Percentiles rank a stretch among this genome's conserved stretches.
Evolutionary conservation across 2,113 vertebrate species (phyloP).

Genomic region (Mystacornis crossleyi): DNA sequence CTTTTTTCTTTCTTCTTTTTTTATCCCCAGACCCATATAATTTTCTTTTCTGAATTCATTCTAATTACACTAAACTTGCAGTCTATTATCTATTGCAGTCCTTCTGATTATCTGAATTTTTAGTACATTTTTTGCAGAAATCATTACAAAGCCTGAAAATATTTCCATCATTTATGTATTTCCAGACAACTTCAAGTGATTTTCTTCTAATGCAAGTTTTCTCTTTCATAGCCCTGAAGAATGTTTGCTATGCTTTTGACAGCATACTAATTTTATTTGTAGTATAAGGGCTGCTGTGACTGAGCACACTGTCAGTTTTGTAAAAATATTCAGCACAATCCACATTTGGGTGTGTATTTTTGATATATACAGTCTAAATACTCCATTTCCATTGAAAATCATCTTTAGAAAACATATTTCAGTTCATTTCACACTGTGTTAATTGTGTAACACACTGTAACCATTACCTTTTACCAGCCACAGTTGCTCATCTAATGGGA

Average conservation of each 20-base stretch:
- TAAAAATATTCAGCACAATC: not conserved
- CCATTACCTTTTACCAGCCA: constrained; percentile 75
- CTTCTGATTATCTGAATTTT: not conserved
- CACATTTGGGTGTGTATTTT: not conserved
- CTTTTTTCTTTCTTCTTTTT: not conserved
- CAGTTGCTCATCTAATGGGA: constrained; percentile 77
- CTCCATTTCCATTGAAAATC: constrained; percentile 51
- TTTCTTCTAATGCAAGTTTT: not conserved
- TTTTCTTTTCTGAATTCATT: constrained; percentile 14
- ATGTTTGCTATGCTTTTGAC: not conserved
- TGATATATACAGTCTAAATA: constrained; percentile 1
- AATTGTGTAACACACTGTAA: constrained; percentile 78
- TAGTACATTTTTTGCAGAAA: not conserved
- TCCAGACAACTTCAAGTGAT: not conserved
- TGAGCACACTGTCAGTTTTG: not conserved
- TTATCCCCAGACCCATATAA: not conserved
- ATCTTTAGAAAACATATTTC: constrained; percentile 67
- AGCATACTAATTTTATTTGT: not conserved
- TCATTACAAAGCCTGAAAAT: not conserved
- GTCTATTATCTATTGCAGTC: not conserved
- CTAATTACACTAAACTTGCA: not conserved
- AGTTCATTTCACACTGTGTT: constrained; percentile 78
- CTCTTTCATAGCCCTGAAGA: not conserved
- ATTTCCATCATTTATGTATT: constrained; percentile 3
- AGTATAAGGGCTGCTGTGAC: not conserved